Evolutionary conservation across 2,888 invertebrate genomes (phyloP), one percentile per base, ranked within the genome.

Genomic region (Hyposoter dolosus): DNA sequence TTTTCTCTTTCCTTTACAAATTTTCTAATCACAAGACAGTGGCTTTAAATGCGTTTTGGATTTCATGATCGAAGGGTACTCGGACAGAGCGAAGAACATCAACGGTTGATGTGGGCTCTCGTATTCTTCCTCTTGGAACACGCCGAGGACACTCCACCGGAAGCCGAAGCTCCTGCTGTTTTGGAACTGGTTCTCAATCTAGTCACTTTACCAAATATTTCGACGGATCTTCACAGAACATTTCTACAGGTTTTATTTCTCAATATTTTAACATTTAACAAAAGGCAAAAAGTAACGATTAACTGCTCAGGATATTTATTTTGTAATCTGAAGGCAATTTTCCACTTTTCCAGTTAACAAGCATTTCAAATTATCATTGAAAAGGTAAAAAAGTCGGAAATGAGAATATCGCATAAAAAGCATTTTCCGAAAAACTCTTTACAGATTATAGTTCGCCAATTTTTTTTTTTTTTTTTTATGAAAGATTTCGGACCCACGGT

Each of bases 61-160:
- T 53, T 68, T 40, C 12, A 43, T 69, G 60, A 47, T 78, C 56
- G 1, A 50, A 66, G 87, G 28, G 28, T 91, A 17, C 83, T 92
- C 23, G 90, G 87, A 76, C 92, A 92, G 85, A 93, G 93, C 76
- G 96, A 96, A 91, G 96, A 96, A 88, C 97, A 97, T 92, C 95
- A 96, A 79, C 94, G 97, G 88, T 94, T 96, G 72, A 95, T 97
- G 91, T 97, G 97, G 97, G 96, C 97, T 43, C 94, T 97, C 72
- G 96, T 96, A 74, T 97, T 97, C 94, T 97, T 96, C 93, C 94
- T 98, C 84, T 95, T 97, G 90, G 97, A 98, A 94, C 96, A 96
- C 92, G 95, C 96, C 50, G 96, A 96, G 87, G 96, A 97, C 91
- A 95, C 95, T 78, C 96, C 96, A 87, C 94, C 95, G 76, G 96